Evolutionary conservation across 2,888 invertebrate species (phyloP), one percentile per base, ranked within the genome.

Genomic region (Tyria jacobaeae): DNA sequence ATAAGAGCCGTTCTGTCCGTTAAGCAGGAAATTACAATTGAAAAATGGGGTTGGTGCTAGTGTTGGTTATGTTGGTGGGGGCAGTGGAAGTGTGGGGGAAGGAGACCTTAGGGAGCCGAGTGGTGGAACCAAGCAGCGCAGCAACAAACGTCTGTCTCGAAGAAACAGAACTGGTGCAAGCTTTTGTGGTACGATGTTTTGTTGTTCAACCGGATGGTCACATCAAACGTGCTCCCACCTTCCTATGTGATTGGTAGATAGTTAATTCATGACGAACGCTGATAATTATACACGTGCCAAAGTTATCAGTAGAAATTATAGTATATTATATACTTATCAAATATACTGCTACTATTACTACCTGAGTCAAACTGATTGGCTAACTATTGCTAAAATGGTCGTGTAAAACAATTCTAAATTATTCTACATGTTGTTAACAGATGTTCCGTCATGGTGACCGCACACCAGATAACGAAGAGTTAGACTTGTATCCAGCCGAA

Each of bases 401-500:
- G 21, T 44, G 17, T 21, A 3, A 31, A 39, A 50, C n/a, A 31
- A 6, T 49, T 41, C 34, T 52, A 39, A 50, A 58, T 47, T 50
- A 14, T 55, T 57, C 7, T 57, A 53, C 44, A 21, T 6, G 59
- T 73, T 68, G 44, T 75, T 56, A 48, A 74, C 83, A 96, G 95
- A 80, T 96, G 41, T 96, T 95, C 82, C 94, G 96, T 50, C 97
- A 97, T 80, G 97, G 97, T 2, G 96, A 96, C 79, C 91, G 97
- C 61, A 95, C 96, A 24, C 96, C 96, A 0, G 95, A 95, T 62
- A 72, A 88, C n/a, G 94, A 90, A 66, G 93, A 93, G 59, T 68
- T 92, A 56, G 89, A 88, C 10, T 84, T 94, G 52, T 96, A 94
- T 79, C 95, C 96, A 1, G 91, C 94, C 0, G 89, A 95, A 64